Percentiles rank a stretch among this genome's conserved stretches.
Evolutionary conservation across 2,888 invertebrate species (phyloP).

Genomic region (Athalia rosae): DNA sequence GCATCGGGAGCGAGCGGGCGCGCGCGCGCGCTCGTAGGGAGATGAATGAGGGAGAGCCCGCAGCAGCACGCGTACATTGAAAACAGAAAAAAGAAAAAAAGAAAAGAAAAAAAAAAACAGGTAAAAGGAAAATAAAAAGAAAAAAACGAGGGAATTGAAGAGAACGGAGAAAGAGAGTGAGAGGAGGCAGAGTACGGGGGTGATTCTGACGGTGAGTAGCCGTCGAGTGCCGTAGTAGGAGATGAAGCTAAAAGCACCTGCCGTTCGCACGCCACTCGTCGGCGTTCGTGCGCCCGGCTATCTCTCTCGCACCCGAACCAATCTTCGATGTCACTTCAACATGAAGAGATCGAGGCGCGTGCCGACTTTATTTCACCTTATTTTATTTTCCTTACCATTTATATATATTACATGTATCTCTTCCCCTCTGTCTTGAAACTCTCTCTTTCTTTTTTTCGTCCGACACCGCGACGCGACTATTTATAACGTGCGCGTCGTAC

Average conservation of each 20-base stretch:
- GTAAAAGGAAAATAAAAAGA: too few relatives aligned
- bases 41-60: conserved; percentile 45
- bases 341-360: conserved; percentile 58
- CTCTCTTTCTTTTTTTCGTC: conserved; percentile 25
- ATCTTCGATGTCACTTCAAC: conserved; percentile 60
- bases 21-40: background rate
- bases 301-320: conserved; percentile 50
- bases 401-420: conserved; percentile 42
- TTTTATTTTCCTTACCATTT: conserved; percentile 19
- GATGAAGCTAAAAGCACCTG: conserved; percentile 65
- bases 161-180: background rate
- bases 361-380: conserved; percentile 46
- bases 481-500: too few relatives aligned
- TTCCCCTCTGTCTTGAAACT: conserved; percentile 46
- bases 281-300: conserved; percentile 14
- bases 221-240: conserved; percentile 2
- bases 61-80: conserved; percentile 32
- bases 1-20: too few relatives aligned
- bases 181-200: conserved; percentile 44
- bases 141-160: background rate
- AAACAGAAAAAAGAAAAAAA: background rate
- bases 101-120: too few relatives aligned
- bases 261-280: conserved; percentile 65
- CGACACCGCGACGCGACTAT: too few relatives aligned
- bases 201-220: conserved; percentile 48